These are phyloP conservation scores for Archaeoteleia sp. DNA, from an alignment of 2,888 invertebrate species.

Conservation along the genomic window DNA sequence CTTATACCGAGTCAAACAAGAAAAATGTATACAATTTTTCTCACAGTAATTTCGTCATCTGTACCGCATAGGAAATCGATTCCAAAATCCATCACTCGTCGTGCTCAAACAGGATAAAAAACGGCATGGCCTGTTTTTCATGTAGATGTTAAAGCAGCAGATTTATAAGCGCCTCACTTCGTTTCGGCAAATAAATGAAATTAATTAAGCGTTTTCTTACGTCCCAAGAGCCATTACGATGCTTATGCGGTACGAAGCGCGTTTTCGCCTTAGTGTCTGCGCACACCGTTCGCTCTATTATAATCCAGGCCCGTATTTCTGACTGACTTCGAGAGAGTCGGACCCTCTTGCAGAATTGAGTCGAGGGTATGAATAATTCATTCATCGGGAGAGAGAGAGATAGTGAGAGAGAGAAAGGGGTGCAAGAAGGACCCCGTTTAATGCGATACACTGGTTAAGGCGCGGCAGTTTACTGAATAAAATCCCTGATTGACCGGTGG, in stretches of 20 bases:
- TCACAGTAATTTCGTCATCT: no score
- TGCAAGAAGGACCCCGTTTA: conserved; percentile 65
- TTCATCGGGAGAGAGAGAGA: conserved; percentile 30
- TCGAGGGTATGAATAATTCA: conserved; percentile 72
- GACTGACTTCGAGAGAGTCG: conserved; percentile 64
- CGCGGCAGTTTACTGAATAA: conserved; percentile 70
- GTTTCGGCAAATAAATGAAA: conserved; percentile 5
- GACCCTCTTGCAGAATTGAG: conserved; percentile 70
- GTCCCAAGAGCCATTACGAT: background rate
- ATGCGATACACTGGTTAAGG: conserved; percentile 71
- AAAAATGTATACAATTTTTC: no score
- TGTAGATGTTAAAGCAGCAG: background rate
- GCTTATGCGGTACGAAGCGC: background rate
- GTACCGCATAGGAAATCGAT: no score
- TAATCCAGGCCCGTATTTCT: conserved; percentile 65
- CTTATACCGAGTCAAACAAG: no score
- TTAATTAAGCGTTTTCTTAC: conserved; percentile 6
- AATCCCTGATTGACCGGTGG: conserved; percentile 71
- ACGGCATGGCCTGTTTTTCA: no score
- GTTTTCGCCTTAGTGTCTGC: background rate
- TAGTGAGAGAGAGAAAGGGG: conserved; percentile 17
- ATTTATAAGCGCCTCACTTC: background rate
- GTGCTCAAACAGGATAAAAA: no score
- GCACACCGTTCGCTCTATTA: background rate
- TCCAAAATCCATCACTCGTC: no score